Base-by-base conservation (phyloP, 2,113 vertebrate genomes). In the Arvicanthis niloticus region DNA sequence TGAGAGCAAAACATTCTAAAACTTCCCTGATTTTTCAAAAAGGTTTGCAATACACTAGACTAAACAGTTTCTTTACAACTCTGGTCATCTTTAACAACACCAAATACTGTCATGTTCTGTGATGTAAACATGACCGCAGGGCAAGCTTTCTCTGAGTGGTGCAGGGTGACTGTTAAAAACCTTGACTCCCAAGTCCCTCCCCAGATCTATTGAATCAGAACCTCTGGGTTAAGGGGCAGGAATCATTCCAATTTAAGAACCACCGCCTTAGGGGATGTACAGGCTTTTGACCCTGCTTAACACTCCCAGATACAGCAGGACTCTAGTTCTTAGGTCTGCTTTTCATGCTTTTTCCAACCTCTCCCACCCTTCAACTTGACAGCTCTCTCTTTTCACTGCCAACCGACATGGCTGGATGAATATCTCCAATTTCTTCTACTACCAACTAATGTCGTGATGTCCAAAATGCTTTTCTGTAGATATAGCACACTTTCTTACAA, bases 51-150 rank as follows among this genome's bases (percentile, higher is more conserved):
- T 73, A 72, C 58, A 67, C 40, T 56, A 40, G 37, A 60, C 68
- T 37, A 58, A 93, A 95, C 45, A 62, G 93, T 82, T 96, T 95
- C 77, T 82, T 94, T 89, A 84, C 60, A 89, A 80, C n/a, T 42
- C 81, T 56, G 84, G 24, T 90, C 94, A 85, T 81, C 73, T 93
- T 88, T 53, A 91, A 80, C 77, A 90, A n/a, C 29, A 53, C 24
- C 89, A 88, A 82, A 85, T 15, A n/a, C n/a, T 72, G 34, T 70
- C 51, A 84, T 22, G 48, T 78, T 80, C 78, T 87, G 13, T 51
- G 87, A 95, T 40, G 10, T 53, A 85, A 89, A 94, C 0, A 22
- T 31, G 45, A 81, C 87, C 3, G 17, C 1, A 70, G 88, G 91
- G 48, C 56, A 95, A 34, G 51, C 65, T 80, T 53, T 5, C 11